These are phyloP conservation scores for Gasteruption jaculator DNA, from an alignment of 2,888 invertebrate genomes.

Conservation along the genomic window DNA sequence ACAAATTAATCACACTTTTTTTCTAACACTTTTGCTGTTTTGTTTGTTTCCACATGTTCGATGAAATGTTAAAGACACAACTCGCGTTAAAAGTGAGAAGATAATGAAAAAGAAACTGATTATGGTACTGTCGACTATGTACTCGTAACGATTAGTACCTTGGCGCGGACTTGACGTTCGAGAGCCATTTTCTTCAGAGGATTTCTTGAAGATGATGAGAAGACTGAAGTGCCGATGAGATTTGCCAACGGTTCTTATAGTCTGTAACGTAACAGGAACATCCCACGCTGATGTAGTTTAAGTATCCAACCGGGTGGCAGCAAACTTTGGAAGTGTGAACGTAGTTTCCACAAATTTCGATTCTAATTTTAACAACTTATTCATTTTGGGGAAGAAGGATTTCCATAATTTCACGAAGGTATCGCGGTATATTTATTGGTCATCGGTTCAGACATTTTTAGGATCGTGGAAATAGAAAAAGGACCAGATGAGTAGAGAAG, in stretches of 20 bases:
- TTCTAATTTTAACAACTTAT: constrained; percentile 45
- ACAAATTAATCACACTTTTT: too few species aligned
- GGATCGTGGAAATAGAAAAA: constrained; percentile 13
- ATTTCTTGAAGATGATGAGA: constrained; percentile 20
- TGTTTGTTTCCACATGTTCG: too few species aligned
- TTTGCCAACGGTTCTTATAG: constrained; percentile 40
- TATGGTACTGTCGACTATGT: too few species aligned
- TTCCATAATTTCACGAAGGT: constrained; percentile 23
- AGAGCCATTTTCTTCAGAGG: constrained; percentile 69
- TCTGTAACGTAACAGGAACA: constrained; percentile 28
- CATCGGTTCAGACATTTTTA: too few species aligned
- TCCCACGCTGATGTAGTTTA: constrained; percentile 36
- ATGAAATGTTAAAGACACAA: too few species aligned
- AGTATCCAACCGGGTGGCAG: constrained; percentile 29
- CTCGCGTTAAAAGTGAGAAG: too few species aligned
- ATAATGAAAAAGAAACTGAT: too few species aligned
- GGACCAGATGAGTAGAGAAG: constrained; percentile 13
- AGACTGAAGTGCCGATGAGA: constrained; percentile 41
- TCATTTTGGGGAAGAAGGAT: constrained; percentile 29
- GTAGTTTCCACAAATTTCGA: constrained; percentile 37
- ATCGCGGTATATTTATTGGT: constrained; percentile 5
- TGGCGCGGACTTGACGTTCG: constrained; percentile 86
- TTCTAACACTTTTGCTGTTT: too few species aligned
- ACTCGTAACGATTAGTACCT: constrained; percentile 60
- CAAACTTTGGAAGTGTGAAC: too few species aligned